A percentile compares a stretch with the other conserved stretches of the same genome.
Conservation (phyloP, 2,888 invertebrate genomes). For the Pomacea canaliculata region DNA sequence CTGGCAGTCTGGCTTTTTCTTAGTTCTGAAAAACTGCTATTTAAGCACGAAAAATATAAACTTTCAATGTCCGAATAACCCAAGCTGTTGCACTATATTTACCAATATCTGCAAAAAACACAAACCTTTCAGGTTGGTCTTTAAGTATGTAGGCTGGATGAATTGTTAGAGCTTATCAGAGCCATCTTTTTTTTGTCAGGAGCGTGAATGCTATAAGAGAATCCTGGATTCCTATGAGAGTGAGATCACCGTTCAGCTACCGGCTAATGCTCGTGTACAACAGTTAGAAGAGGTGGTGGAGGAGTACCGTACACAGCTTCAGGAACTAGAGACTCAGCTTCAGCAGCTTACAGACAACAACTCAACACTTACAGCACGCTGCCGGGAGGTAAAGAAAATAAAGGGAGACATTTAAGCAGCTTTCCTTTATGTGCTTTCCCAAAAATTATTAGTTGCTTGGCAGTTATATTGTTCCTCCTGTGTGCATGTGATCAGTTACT, state of each 20-base stretch:
- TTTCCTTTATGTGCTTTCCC: background rate
- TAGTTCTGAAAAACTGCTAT: too few relatives aligned
- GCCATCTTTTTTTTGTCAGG: conserved; percentile 40
- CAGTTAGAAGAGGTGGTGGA: conserved; percentile 54
- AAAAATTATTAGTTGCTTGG: background rate
- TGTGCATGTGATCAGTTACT: too few relatives aligned
- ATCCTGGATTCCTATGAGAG: conserved; percentile 64
- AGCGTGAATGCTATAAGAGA: conserved; percentile 62
- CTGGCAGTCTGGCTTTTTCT: too few relatives aligned
- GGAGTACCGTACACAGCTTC: conserved; percentile 50
- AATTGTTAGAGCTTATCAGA: too few relatives aligned
- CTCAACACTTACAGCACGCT: conserved; percentile 25
- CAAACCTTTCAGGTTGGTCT: too few relatives aligned
- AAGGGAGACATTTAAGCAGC: background rate
- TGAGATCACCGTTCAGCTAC: conserved; percentile 57
- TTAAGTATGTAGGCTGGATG: too few relatives aligned
- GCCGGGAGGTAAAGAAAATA: conserved; percentile 24
- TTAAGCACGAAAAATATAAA: too few relatives aligned
- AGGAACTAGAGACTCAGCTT: conserved; percentile 48
- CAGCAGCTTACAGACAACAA: conserved; percentile 27
- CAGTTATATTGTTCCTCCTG: too few relatives aligned
- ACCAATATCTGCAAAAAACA: too few relatives aligned
- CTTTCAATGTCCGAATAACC: too few relatives aligned
- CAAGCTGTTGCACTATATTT: too few relatives aligned
- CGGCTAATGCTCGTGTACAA: conserved; percentile 39